Conservation (phyloP, 2,797 vertebrate species). For the Onychomys leucogaster region DNA sequence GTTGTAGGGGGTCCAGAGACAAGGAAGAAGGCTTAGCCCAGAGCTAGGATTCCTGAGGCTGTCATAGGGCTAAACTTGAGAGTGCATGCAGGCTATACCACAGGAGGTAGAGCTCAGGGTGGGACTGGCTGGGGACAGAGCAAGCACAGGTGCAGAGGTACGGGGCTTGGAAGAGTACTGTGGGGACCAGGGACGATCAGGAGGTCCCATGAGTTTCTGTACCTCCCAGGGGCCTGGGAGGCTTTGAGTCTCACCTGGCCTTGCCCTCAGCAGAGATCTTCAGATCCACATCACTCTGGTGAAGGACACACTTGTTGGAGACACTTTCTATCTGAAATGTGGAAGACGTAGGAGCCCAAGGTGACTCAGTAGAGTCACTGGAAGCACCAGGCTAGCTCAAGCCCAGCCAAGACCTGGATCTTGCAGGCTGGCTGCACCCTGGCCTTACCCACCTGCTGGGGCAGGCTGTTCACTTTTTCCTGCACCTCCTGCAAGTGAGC, state of each 20-base stretch:
- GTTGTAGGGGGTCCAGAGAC: background rate
- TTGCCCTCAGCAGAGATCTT: conserved; percentile 61
- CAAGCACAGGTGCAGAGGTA: background rate
- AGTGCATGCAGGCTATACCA: background rate
- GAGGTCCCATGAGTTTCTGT: background rate
- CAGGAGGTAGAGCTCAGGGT: background rate
- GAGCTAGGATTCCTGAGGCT: background rate
- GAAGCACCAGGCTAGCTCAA: background rate
- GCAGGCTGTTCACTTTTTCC: conserved; percentile 65
- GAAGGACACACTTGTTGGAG: conserved; percentile 60
- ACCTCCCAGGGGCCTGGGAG: background rate
- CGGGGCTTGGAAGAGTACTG: background rate
- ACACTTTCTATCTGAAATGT: conserved; percentile 64
- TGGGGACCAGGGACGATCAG: background rate
- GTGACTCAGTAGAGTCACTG: background rate
- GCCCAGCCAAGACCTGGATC: background rate
- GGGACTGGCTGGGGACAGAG: too few relatives aligned
- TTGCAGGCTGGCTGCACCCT: background rate
- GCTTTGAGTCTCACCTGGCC: conserved; percentile 56
- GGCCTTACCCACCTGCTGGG: conserved; percentile 64
- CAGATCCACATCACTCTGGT: conserved; percentile 65
- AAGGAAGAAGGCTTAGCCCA: background rate
- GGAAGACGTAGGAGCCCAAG: background rate
- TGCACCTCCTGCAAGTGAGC: conserved; percentile 7
- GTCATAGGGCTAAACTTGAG: background rate